Conservation (phyloP, 2,888 invertebrate genomes). For the Xylota sylvarum region DNA sequence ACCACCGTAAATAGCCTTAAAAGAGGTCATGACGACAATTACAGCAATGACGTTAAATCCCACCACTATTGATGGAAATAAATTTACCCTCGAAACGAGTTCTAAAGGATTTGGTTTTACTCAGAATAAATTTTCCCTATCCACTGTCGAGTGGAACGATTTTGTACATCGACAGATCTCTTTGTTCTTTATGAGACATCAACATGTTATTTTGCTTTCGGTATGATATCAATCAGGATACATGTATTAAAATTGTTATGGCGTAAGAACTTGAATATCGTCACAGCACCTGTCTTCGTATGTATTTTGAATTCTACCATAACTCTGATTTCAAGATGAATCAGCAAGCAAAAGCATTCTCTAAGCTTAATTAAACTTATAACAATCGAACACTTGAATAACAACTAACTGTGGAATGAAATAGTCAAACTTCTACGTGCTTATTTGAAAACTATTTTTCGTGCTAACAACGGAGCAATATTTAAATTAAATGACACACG, state of each 20-base stretch:
- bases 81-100: neutral
- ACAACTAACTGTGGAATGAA: neutral
- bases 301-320: neutral
- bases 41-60: neutral
- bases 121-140: neutral
- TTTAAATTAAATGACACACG: conserved; percentile 3
- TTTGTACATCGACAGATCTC: neutral
- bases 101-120: neutral
- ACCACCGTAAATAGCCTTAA: neutral
- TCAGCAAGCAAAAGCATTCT: neutral
- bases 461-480: neutral
- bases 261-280: neutral
- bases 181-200: neutral
- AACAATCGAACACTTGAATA: neutral
- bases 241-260: neutral
- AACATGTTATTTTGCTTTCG: neutral
- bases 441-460: conserved; percentile 5
- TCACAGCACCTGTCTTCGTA: neutral
- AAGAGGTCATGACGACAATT: neutral
- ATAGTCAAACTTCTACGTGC: conserved; percentile 2
- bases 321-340: neutral
- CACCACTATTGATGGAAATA: neutral
- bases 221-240: neutral
- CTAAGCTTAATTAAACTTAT: neutral
- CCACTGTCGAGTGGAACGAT: neutral